Base-by-base conservation (phyloP, 2,113 vertebrate species). In the Morone saxatilis region DNA sequence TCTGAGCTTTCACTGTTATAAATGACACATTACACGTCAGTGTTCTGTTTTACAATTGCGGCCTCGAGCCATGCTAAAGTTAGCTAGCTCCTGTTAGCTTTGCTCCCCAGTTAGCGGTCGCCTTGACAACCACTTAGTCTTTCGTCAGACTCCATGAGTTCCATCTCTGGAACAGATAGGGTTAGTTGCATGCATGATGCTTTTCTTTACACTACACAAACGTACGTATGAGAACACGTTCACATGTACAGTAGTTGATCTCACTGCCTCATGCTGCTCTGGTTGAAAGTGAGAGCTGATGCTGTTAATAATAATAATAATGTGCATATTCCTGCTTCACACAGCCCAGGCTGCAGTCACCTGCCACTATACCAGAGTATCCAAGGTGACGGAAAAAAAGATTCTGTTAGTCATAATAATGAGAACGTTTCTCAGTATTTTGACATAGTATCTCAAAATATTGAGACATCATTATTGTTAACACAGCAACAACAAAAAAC, bases 111-210 rank as follows among this genome's bases (percentile, higher is more conserved):
- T 90, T 91, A 87, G 83, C 78, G 36, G 94, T 96, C 88, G 92
- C 93, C 94, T 83, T 94, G 94, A 93, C 95, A 95, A 96, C 94
- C 93, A 86, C 88, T 93, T 90, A 89, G 86, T 94, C 85, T 81
- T 68, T 67, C 22, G 54, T 63, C 77, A 71, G 70, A 60, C 71
- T 62, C 31, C 3, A 4, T 1, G 7, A 45, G 11, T 14, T 41
- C 22, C 59, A 43, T 71, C 67, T 63, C 20, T 65, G 40, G 43
- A 22, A 31, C 36, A 40, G n/a, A 38, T 22, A 31, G 31, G 31
- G 25, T 9, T n/a, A 8, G n/a, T 7, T 36, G 22, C 4, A 22
- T 38, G 17, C 5, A 38, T 6, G 2, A 6, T 0, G 16, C 48
- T 41, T 41, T 16, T 8, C 10, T 41, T 9, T 56, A 10, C 9